Evolutionary conservation across 1,140 invertebrate genomes (phyloP).

Genomic region (Hydropsyche tenuis): DNA sequence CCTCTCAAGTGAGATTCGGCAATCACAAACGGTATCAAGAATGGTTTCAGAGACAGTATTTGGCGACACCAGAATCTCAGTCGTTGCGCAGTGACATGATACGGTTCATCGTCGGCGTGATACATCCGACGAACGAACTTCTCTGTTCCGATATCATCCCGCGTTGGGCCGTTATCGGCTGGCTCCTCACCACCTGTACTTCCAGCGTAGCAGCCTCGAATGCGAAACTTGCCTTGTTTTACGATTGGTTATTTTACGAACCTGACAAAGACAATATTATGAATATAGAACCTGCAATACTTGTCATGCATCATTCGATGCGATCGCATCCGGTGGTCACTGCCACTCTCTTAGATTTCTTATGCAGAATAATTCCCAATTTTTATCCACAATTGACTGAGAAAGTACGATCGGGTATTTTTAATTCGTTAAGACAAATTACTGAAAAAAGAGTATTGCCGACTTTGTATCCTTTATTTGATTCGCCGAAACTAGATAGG

Average conservation of each 20-base stretch:
- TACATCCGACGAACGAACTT: constrained; percentile 97
- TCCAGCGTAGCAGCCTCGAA: constrained; percentile 92
- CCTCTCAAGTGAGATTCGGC: constrained; percentile 93
- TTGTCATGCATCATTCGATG: constrained; percentile 98
- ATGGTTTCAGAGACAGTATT: constrained; percentile 97
- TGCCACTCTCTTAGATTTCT: constrained; percentile 92
- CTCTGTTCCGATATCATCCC: constrained; percentile 98
- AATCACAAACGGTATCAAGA: constrained; percentile 98
- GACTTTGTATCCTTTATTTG: constrained; percentile 89
- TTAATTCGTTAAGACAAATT: constrained; percentile 90
- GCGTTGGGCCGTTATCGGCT: constrained; percentile 97
- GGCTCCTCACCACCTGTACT: constrained; percentile 96
- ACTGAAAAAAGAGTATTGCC: constrained; percentile 92
- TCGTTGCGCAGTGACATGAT: constrained; percentile 94
- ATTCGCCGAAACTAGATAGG: constrained; percentile 90
- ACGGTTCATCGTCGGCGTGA: constrained; percentile 95
- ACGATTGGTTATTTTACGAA: constrained; percentile 98
- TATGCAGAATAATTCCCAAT: constrained; percentile 94
- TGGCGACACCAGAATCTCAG: constrained; percentile 96
- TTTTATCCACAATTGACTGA: constrained; percentile 86
- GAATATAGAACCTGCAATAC: constrained; percentile 98
- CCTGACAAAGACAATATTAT: constrained; percentile 97
- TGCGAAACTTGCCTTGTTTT: constrained; percentile 95
- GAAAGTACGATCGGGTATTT: constrained; percentile 89
- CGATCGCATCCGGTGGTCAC: constrained; percentile 94